Percentiles rank a stretch among this genome's conserved stretches.
Evolutionary conservation across 2,113 vertebrate genomes (phyloP).

Genomic region (Ciconia boyciana): DNA sequence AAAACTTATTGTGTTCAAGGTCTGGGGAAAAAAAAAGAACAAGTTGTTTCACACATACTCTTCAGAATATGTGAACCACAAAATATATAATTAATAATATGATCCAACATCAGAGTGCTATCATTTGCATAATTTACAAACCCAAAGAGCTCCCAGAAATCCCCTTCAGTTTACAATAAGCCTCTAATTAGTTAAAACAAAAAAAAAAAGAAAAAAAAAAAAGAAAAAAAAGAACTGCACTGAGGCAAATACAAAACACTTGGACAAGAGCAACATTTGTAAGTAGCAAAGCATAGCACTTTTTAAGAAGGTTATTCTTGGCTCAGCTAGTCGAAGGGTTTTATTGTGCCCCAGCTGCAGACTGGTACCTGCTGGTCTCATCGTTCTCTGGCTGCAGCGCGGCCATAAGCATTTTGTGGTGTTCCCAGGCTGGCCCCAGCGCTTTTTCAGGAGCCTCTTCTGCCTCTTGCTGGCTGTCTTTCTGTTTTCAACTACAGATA

Average conservation of each 20-base stretch:
- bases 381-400: background rate
- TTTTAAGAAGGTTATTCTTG: constrained; percentile 34
- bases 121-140: constrained; percentile 36
- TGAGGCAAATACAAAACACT: constrained; percentile 27
- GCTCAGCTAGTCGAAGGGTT: background rate
- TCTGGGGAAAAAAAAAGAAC: background rate
- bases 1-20: background rate
- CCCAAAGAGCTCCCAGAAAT: constrained; percentile 1
- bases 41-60: background rate
- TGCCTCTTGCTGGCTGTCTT: background rate
- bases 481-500: background rate
- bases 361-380: constrained; percentile 41
- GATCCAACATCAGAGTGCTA: background rate
- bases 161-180: constrained; percentile 14
- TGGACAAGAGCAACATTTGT: background rate
- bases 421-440: background rate
- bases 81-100: constrained; percentile 23
- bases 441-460: background rate
- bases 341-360: constrained; percentile 37
- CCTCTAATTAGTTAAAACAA: background rate
- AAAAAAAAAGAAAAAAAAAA: background rate
- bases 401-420: background rate
- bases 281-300: constrained; percentile 21
- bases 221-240: background rate
- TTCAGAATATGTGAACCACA: background rate